Conservation (phyloP, 1,140 invertebrate species). For the Thalassaphorura encarpata region DNA sequence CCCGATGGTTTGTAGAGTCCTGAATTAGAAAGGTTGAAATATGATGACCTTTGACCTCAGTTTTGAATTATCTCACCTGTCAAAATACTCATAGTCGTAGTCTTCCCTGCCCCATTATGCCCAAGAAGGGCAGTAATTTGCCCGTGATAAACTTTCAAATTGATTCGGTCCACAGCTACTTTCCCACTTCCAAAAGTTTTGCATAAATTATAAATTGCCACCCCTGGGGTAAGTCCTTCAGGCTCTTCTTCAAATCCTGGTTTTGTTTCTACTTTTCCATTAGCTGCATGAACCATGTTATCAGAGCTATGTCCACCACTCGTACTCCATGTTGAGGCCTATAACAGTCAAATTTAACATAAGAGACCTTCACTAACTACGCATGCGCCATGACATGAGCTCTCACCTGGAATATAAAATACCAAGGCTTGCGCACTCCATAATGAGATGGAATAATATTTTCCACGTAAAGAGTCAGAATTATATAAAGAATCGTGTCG, state of each 20-base stretch:
- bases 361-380: too few species aligned
- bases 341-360: too few species aligned
- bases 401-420: slow-evolving; percentile 55
- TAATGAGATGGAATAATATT: slow-evolving; percentile 58
- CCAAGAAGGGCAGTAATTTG: slow-evolving; percentile 49
- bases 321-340: too few species aligned
- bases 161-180: slow-evolving; percentile 27
- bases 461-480: slow-evolving; percentile 53
- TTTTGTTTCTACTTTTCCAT: too few species aligned
- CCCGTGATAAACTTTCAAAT: slow-evolving; percentile 45
- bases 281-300: too few species aligned
- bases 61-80: slow-evolving; percentile 19
- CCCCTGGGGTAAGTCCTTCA: not conserved
- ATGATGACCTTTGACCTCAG: not conserved
- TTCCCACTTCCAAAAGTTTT: slow-evolving; percentile 5
- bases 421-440: slow-evolving; percentile 60
- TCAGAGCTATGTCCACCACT: too few species aligned
- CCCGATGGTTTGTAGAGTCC: slow-evolving; percentile 57
- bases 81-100: slow-evolving; percentile 38
- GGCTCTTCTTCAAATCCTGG: slow-evolving; percentile 9
- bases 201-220: not conserved
- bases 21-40: slow-evolving; percentile 34
- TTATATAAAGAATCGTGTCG: slow-evolving; percentile 37
- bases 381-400: not conserved
- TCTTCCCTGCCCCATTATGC: slow-evolving; percentile 45